phyloP scores from a whole-genome alignment of 2,113 vertebrate genomes.

The Hippocampus mohnikei region DNA sequence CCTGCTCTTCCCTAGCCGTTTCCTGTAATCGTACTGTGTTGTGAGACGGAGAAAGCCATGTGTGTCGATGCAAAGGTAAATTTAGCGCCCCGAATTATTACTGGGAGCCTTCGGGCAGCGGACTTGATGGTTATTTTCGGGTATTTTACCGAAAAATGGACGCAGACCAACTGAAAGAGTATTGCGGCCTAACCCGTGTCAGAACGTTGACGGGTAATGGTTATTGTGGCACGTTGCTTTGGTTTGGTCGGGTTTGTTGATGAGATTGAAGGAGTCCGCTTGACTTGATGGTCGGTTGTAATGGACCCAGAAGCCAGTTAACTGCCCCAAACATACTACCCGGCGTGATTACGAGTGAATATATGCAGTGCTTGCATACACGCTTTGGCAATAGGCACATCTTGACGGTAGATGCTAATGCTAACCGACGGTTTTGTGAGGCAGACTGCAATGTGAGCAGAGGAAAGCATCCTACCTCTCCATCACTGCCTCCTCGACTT shows the following conservation, averaged over 20 bases:
- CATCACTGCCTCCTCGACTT: constrained; percentile 40
- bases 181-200: constrained; percentile 76
- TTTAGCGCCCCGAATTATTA: constrained; percentile 72
- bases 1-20: constrained; percentile 79
- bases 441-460: constrained; percentile 47
- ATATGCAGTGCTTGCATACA: constrained; percentile 6
- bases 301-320: constrained; percentile 42
- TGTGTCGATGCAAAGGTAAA: constrained; percentile 81
- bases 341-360: constrained; percentile 3
- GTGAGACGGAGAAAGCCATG: constrained; percentile 84
- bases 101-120: constrained; percentile 49
- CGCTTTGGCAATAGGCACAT: constrained; percentile 47
- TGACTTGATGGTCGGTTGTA: constrained; percentile 46
- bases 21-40: constrained; percentile 82
- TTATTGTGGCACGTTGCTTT: constrained; percentile 82
- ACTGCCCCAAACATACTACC: not conserved
- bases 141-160: constrained; percentile 58
- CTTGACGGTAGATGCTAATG: constrained; percentile 66
- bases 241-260: constrained; percentile 81
- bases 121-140: constrained; percentile 53
- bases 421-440: constrained; percentile 61
- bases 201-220: constrained; percentile 71
- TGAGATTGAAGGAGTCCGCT: constrained; percentile 64
- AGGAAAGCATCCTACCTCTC: constrained; percentile 50
- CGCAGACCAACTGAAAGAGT: constrained; percentile 63